These are phyloP conservation scores for Chaetodon trifasciatus DNA, from an alignment of 2,797 vertebrate species.

Conservation along the genomic window DNA sequence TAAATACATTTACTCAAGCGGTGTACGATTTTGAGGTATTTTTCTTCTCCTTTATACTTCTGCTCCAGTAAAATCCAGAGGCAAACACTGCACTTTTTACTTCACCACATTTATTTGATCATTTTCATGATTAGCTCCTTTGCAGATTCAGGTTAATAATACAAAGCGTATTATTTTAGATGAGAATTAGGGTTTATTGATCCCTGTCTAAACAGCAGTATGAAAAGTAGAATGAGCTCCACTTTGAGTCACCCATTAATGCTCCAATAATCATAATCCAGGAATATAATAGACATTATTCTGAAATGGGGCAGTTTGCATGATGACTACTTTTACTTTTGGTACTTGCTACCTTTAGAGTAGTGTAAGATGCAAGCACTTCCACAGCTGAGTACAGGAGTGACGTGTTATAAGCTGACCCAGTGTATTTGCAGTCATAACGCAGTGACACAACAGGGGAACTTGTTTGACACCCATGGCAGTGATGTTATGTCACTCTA, in stretches of 20 bases:
- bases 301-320: not conserved
- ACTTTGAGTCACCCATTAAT: not conserved
- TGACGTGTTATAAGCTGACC: not conserved
- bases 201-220: not conserved
- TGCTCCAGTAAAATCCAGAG: too few species aligned
- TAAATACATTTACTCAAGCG: not conserved
- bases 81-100: not conserved
- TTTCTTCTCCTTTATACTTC: not conserved
- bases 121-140: not conserved
- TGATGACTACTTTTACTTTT: too few species aligned
- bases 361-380: not conserved
- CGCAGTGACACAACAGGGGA: conserved; percentile 12
- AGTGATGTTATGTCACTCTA: not conserved
- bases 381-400: not conserved
- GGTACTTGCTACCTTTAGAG: not conserved
- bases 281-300: not conserved
- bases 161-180: not conserved
- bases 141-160: not conserved
- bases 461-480: not conserved
- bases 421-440: not conserved
- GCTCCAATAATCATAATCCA: too few species aligned
- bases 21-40: not conserved
- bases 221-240: not conserved
- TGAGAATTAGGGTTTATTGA: not conserved
- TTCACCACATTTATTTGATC: not conserved